Evolutionary conservation across 2,113 vertebrate genomes (phyloP).

Genomic region (Elephantulus edwardii): DNA sequence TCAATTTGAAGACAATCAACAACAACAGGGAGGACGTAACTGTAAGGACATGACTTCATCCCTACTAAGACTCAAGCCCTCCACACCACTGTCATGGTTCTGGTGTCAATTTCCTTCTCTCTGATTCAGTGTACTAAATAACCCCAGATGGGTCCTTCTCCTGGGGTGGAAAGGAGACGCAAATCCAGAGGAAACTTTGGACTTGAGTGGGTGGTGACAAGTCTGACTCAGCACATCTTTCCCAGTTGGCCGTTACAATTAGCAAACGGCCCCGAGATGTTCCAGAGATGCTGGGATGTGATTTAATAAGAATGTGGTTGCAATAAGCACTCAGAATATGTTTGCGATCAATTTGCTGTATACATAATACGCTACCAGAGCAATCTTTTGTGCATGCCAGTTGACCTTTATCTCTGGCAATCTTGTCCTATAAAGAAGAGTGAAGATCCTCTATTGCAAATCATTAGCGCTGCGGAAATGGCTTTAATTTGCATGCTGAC

Average conservation of each 20-base stretch:
- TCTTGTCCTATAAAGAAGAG: conserved; percentile 75
- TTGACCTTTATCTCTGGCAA: conserved; percentile 78
- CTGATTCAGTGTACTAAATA: not conserved
- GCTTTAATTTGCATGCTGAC: conserved; percentile 78
- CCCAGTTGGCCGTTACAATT: conserved; percentile 54
- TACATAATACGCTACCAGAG: conserved; percentile 56
- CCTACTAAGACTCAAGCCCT: not conserved
- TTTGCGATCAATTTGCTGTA: conserved; percentile 68
- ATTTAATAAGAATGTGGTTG: conserved; percentile 63
- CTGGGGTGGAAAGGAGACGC: conserved; percentile 5
- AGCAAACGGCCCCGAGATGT: conserved; percentile 64
- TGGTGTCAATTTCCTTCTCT: not conserved
- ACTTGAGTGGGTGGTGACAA: conserved; percentile 28
- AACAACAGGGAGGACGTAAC: no score
- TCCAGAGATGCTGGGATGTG: conserved; percentile 58
- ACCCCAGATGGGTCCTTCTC: not conserved
- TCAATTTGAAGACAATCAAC: no score
- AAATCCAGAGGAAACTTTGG: not conserved
- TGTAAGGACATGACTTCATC: no score
- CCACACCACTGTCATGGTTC: not conserved
- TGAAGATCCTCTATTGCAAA: conserved; percentile 57
- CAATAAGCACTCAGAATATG: conserved; percentile 52
- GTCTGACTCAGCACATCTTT: conserved; percentile 35
- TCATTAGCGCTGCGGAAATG: conserved; percentile 77
- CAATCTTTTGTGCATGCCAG: conserved; percentile 63